These are phyloP conservation scores for Monopis laevigella DNA, from an alignment of 2,888 invertebrate genomes.

Conservation along the genomic window DNA sequence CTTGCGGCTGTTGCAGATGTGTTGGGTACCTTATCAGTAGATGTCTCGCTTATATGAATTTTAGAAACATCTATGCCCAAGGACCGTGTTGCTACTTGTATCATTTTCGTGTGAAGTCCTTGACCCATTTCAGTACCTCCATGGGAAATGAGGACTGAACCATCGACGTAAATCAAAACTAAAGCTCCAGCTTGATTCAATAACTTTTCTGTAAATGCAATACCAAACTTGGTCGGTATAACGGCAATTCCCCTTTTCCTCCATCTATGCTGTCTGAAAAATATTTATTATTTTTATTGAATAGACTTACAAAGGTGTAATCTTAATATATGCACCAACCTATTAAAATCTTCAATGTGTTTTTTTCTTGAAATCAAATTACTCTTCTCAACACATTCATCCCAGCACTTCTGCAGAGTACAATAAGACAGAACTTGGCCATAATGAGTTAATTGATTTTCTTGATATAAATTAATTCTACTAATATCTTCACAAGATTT, in stretches of 20 bases:
- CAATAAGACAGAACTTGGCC: constrained; percentile 78
- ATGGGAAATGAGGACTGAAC: constrained; percentile 87
- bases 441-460: constrained; percentile 82
- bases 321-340: constrained; percentile 36
- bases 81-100: constrained; percentile 84
- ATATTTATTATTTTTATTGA: not conserved
- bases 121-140: constrained; percentile 99
- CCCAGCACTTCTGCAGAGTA: constrained; percentile 80
- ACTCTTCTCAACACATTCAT: constrained; percentile 76
- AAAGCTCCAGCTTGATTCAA: constrained; percentile 90
- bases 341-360: constrained; percentile 75
- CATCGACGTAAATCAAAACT: constrained; percentile 86
- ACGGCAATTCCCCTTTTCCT: constrained; percentile 86
- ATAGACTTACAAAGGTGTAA: not conserved
- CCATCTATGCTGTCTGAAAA: constrained; percentile 77
- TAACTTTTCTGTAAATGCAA: constrained; percentile 79
- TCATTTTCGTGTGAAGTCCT: constrained; percentile 95
- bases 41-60: constrained; percentile 84
- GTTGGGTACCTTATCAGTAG: constrained; percentile 92
- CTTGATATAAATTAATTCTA: constrained; percentile 80
- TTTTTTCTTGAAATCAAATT: constrained; percentile 68
- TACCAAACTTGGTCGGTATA: constrained; percentile 86
- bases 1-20: constrained; percentile 91
- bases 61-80: constrained; percentile 75
- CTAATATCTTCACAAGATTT: constrained; percentile 72